phyloP scores from a whole-genome alignment of 2,113 vertebrate genomes.

The Caretta caretta region DNA sequence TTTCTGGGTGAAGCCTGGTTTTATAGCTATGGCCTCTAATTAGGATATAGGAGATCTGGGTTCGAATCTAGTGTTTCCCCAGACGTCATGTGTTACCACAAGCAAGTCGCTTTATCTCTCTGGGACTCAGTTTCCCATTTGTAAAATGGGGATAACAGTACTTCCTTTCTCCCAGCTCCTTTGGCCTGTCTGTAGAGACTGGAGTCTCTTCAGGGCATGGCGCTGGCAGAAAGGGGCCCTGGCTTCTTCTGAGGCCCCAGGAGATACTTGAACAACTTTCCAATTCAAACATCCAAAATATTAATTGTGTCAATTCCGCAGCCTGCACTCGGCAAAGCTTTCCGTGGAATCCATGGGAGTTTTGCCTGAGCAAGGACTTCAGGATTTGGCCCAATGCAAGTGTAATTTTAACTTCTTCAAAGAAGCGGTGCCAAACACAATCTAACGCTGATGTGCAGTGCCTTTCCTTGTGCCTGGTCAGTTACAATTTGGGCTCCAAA shows the following conservation, averaged over 20 bases:
- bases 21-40: neutral
- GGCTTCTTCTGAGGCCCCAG: neutral
- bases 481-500: neutral
- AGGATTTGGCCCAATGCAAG: neutral
- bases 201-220: neutral
- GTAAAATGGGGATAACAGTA: no score
- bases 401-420: rapidly evolving
- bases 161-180: no score
- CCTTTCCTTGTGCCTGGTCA: neutral
- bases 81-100: neutral
- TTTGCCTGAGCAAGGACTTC: neutral
- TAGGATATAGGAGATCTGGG: neutral
- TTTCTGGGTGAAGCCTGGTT: neutral
- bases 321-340: neutral
- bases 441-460: rapidly evolving
- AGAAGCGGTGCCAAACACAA: neutral
- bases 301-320: rapidly evolving
- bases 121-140: no score
- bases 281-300: rapidly evolving
- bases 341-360: neutral
- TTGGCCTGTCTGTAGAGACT: neutral
- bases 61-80: neutral
- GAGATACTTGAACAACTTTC: neutral
- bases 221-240: no score
- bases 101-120: no score